Conservation (phyloP, 2,888 invertebrate species). For the Spisula solida region DNA sequence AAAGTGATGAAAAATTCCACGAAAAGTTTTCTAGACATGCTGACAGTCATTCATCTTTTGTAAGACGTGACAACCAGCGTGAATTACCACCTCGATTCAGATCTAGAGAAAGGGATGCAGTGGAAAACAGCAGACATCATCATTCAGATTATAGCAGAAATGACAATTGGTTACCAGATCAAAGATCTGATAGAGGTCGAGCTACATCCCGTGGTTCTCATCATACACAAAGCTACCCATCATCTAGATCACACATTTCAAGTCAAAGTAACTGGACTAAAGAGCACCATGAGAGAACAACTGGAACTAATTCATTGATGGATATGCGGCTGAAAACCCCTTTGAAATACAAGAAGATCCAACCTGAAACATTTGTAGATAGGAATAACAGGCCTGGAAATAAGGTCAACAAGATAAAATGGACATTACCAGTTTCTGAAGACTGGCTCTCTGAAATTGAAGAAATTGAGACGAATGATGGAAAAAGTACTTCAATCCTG, state of each 20-base stretch:
- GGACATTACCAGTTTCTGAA: constrained; percentile 39
- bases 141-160: neutral
- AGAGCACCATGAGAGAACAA: neutral
- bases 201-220: neutral
- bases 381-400: too few relatives aligned
- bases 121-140: neutral
- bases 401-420: neutral
- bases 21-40: neutral
- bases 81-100: neutral
- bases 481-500: neutral
- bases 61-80: neutral
- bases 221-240: neutral
- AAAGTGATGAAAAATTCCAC: neutral
- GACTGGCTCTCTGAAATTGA: constrained; percentile 53
- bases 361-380: too few relatives aligned
- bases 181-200: neutral
- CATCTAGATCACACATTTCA: neutral
- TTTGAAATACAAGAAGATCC: neutral
- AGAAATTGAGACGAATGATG: neutral
- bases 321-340: constrained; percentile 29
- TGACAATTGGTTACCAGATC: neutral
- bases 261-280: neutral
- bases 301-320: constrained; percentile 1
- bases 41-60: neutral
- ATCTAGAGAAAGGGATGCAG: neutral